phyloP scores from a whole-genome alignment of 2,113 vertebrate species.

The Calcarius ornatus region DNA sequence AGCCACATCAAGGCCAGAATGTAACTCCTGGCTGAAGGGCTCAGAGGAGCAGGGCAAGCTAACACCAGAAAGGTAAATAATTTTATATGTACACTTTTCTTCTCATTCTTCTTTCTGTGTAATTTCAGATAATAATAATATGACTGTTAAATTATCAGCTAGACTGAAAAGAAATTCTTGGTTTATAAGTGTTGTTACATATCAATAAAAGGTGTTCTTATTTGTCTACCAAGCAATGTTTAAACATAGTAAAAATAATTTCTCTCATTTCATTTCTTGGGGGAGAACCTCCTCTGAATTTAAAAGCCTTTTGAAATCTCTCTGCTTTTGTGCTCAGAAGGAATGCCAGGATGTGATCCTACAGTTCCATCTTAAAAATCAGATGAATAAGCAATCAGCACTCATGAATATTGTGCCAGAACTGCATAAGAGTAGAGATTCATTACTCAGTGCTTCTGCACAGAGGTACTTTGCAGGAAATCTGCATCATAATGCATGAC shows the following conservation, averaged over 20 bases:
- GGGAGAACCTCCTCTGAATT: neutral
- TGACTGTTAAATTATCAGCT: neutral
- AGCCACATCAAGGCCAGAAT: no score
- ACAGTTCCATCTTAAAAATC: neutral
- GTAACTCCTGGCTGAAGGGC: neutral
- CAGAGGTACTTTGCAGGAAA: conserved; percentile 29
- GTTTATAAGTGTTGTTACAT: neutral
- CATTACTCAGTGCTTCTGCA: conserved; percentile 32
- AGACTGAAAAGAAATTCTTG: neutral
- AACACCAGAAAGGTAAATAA: neutral
- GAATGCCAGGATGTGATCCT: neutral
- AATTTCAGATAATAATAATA: neutral
- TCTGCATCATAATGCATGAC: conserved; percentile 20
- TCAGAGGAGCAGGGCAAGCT: neutral
- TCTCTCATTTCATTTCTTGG: neutral
- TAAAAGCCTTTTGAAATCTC: neutral
- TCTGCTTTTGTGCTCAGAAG: neutral
- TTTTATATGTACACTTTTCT: neutral
- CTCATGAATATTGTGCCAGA: conserved; percentile 23
- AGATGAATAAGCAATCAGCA: conserved; percentile 56
- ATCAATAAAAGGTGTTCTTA: neutral
- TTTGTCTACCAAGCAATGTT: neutral
- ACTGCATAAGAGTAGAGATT: neutral
- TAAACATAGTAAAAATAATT: neutral
- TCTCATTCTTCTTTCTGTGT: rapidly evolving